phyloP scores from a whole-genome alignment of 2,888 invertebrate species.

The Acrobasis consociella region DNA sequence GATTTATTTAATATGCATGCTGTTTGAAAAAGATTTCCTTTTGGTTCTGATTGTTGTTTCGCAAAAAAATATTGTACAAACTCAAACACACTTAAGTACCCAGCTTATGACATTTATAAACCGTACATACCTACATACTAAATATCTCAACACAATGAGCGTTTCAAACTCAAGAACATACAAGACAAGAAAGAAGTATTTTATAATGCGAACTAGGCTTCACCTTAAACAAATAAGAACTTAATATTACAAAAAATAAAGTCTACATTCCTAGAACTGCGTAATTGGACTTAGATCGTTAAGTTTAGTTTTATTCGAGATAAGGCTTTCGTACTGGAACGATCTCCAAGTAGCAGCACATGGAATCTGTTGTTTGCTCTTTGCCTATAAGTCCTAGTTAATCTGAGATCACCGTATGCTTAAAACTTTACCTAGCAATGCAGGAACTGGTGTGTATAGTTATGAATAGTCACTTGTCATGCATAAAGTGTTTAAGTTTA shows the following conservation, averaged over 20 bases:
- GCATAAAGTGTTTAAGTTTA: background rate
- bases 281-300: constrained; percentile 1
- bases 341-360: constrained; percentile 22
- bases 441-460: background rate
- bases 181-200: background rate
- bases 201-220: background rate
- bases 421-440: constrained; percentile 6
- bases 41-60: no score
- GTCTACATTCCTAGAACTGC: background rate
- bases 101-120: no score
- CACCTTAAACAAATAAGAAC: constrained; percentile 1
- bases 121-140: no score
- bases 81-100: no score
- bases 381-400: constrained; percentile 25
- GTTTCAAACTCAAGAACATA: constrained; percentile 9
- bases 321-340: constrained; percentile 8
- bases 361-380: constrained; percentile 27
- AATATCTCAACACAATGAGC: no score
- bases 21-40: no score
- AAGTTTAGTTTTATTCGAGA: constrained; percentile 5
- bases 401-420: constrained; percentile 17
- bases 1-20: no score
- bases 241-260: background rate
- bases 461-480: background rate
- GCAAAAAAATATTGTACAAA: no score